Percentiles rank a stretch among this genome's conserved stretches.
Conservation (phyloP, 1,140 invertebrate genomes). For the Drosophila ercepeae region DNA sequence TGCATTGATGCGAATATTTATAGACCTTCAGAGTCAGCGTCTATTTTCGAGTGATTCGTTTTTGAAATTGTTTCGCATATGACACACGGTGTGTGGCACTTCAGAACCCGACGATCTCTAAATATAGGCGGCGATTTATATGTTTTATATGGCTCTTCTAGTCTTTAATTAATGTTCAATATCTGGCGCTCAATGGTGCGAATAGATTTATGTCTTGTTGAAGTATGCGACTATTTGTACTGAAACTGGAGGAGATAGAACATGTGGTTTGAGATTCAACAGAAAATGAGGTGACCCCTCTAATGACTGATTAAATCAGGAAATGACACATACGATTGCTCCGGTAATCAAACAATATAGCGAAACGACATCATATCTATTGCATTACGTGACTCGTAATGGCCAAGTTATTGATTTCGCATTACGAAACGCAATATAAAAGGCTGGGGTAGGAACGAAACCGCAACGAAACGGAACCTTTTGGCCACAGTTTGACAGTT, state of each 20-base stretch:
- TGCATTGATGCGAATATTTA: constrained; percentile 52
- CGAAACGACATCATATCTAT: constrained; percentile 23
- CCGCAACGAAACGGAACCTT: constrained; percentile 26
- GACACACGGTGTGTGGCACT: too few species aligned
- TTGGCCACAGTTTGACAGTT: constrained; percentile 28
- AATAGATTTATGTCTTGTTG: constrained; percentile 64
- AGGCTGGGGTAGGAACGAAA: constrained; percentile 1
- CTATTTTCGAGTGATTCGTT: constrained; percentile 69
- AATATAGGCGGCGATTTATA: constrained; percentile 52
- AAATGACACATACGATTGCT: constrained; percentile 19
- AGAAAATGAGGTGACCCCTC: constrained; percentile 11
- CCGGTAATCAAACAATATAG: constrained; percentile 8
- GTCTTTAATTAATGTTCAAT: constrained; percentile 57
- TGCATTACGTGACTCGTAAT: constrained; percentile 48
- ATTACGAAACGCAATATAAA: constrained; percentile 37
- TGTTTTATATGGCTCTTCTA: constrained; percentile 43
- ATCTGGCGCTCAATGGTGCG: constrained; percentile 53
- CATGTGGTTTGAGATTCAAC: constrained; percentile 24
- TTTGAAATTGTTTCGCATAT: constrained; percentile 77
- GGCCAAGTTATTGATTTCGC: constrained; percentile 60
- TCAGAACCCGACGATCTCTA: constrained; percentile 53
- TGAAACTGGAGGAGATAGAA: constrained; percentile 28
- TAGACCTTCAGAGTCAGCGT: constrained; percentile 66
- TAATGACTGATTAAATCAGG: constrained; percentile 34
- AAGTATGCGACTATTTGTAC: constrained; percentile 56